A percentile compares a stretch with the other conserved stretches of the same genome.
Evolutionary conservation across 64 coral and sea anemone species (phyloP).

Genomic region (Dendronephthya gigantea): DNA sequence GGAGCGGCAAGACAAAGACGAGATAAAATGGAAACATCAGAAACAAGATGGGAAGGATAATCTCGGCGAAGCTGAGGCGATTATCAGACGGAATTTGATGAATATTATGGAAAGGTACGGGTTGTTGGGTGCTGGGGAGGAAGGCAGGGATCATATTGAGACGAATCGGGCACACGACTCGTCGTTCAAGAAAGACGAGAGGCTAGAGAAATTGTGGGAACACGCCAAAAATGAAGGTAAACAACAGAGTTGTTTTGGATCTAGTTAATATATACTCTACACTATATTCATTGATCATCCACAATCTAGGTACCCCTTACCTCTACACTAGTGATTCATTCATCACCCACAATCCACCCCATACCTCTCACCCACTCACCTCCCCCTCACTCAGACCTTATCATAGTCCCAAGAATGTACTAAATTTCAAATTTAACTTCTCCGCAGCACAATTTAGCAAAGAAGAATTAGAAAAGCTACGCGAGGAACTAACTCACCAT

Average conservation of each 20-base stretch:
- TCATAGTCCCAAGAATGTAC: too few relatives aligned
- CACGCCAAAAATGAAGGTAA: neutral
- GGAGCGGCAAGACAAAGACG: neutral
- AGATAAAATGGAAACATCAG: neutral
- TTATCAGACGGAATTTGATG: neutral
- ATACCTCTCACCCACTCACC: too few relatives aligned
- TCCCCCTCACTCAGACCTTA: too few relatives aligned
- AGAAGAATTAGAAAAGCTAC: constrained; percentile 1
- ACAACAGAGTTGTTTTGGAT: too few relatives aligned
- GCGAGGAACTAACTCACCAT: neutral
- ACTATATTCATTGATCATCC: too few relatives aligned
- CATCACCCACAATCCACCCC: too few relatives aligned
- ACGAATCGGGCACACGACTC: neutral
- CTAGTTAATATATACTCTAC: too few relatives aligned
- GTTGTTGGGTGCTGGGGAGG: neutral
- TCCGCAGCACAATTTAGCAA: neutral
- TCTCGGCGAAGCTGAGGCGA: neutral
- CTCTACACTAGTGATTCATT: too few relatives aligned
- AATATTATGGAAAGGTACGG: neutral
- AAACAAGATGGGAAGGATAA: neutral
- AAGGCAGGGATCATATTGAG: neutral
- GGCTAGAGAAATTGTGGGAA: constrained; percentile 5
- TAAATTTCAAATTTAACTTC: too few relatives aligned
- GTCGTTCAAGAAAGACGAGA: neutral
- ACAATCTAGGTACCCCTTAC: too few relatives aligned